These are phyloP conservation scores for Drosophila dunni DNA, from an alignment of 1,140 invertebrate genomes.

Conservation along the genomic window DNA sequence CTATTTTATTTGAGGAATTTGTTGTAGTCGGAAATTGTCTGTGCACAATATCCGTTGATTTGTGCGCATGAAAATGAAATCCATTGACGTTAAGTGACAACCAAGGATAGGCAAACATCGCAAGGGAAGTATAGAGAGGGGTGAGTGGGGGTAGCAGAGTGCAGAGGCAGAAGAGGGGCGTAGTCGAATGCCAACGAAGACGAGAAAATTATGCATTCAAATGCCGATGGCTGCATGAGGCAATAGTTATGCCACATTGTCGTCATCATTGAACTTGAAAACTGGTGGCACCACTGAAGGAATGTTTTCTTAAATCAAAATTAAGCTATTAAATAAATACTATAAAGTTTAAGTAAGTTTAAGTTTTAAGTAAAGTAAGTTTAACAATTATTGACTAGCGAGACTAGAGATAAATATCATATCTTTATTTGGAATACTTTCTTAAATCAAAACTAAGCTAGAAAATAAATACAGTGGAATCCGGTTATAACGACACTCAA, in stretches of 20 bases:
- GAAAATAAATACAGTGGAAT: too few relatives aligned
- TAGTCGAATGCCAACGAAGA: slow-evolving; percentile 9
- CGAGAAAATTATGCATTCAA: slow-evolving; percentile 38
- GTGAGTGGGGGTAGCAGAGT: too few relatives aligned
- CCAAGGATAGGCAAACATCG: slow-evolving; percentile 1
- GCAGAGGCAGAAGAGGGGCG: slow-evolving; percentile 1
- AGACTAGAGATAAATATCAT: too few relatives aligned
- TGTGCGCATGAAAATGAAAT: slow-evolving; percentile 77
- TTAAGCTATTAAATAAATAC: too few relatives aligned
- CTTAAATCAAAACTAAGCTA: too few relatives aligned
- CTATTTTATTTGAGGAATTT: slow-evolving; percentile 2
- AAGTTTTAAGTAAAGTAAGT: too few relatives aligned
- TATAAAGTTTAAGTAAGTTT: too few relatives aligned
- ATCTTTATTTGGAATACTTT: too few relatives aligned
- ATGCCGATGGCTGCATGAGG: background rate
- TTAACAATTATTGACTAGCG: too few relatives aligned
- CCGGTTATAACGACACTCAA: too few relatives aligned
- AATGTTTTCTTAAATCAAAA: too few relatives aligned
- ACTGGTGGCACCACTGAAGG: background rate
- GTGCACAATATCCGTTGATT: slow-evolving; percentile 82
- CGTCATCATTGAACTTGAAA: slow-evolving; percentile 31
- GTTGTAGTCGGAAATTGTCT: slow-evolving; percentile 73
- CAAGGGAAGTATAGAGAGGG: background rate
- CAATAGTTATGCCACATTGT: slow-evolving; percentile 12
- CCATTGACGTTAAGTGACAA: slow-evolving; percentile 70